Base-by-base conservation (phyloP, 1,140 invertebrate species). In the Leptinotarsa undecemlineata region DNA sequence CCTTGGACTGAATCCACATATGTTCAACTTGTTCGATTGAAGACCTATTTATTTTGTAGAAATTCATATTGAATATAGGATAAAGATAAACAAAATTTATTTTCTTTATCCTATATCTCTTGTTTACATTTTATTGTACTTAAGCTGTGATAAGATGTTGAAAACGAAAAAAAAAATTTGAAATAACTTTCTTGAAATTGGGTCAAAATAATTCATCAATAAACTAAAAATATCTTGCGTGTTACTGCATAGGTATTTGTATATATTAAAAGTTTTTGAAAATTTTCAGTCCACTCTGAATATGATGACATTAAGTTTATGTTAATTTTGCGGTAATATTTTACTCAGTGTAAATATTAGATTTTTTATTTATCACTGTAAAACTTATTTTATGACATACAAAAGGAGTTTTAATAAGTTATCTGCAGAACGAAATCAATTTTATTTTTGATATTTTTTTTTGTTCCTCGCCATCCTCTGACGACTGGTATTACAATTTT, bases 391-490 rank as follows among this genome's bases (percentile, higher is more conserved):
- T 77, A 61, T 26, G 20, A 62, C 68, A 71, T 77, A 76, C 70
- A 69, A 75, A 79, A 76, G 72, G 79, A 77, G 76, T 81, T 79
- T 80, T 80, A 79, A 81, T 76, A 78, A 81, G 79, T 78, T n/a
- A 26, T 66, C 64, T 51, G 19, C 14, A 42, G 8, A 47, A 33
- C 64, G 20, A 23, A 11, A 62, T 73, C 42, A 73, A 71, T 77
- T 77, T 77, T 77, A 77, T 75, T 77, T 77, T 77, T 77, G 48
- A 72, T 75, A 68, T 72, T 23, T 19, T 5, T 33, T 72, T 73
- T 69, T 74, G 42, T 17, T 42, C 63, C 68, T 19, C 60, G 19
- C 48, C 61, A 66, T 48, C 13, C 19, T 48, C n/a, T 70, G 47
- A 62, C 70, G 23, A 20, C 51, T 72, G 42, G 20, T 62, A 17